These are phyloP conservation scores for Crotalus viridis DNA, from an alignment of 2,113 vertebrate species.

Conservation along the genomic window DNA sequence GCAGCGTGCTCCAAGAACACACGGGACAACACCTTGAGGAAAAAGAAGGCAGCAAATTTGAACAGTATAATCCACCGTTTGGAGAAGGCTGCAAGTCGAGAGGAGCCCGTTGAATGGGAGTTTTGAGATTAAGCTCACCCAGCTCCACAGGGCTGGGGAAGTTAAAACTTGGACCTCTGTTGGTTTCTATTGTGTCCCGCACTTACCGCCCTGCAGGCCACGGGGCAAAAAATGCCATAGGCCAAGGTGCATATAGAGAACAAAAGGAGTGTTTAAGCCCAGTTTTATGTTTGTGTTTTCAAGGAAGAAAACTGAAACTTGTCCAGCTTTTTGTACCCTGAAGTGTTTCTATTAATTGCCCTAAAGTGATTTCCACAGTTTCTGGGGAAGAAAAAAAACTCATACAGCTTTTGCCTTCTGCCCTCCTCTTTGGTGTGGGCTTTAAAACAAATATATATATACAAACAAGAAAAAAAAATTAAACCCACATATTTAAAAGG, in stretches of 20 bases:
- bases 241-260: slow-evolving; percentile 92
- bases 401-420: slow-evolving; percentile 97
- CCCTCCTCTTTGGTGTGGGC: slow-evolving; percentile 82
- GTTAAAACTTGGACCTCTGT: slow-evolving; percentile 75
- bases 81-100: slow-evolving; percentile 94
- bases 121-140: slow-evolving; percentile 83
- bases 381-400: slow-evolving; percentile 81
- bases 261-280: slow-evolving; percentile 80
- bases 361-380: slow-evolving; percentile 94
- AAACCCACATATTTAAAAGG: slow-evolving; percentile 82
- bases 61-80: slow-evolving; percentile 98
- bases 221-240: slow-evolving; percentile 92
- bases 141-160: slow-evolving; percentile 74
- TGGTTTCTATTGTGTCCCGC: slow-evolving; percentile 87
- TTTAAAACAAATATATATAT: slow-evolving; percentile 70
- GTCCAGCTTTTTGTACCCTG: slow-evolving; percentile 87
- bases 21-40: slow-evolving; percentile 93
- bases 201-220: slow-evolving; percentile 96
- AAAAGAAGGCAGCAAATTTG: slow-evolving; percentile 97
- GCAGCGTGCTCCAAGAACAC: slow-evolving; percentile 83
- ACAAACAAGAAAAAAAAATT: slow-evolving; percentile 56
- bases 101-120: slow-evolving; percentile 96
- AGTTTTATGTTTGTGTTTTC: slow-evolving; percentile 81
- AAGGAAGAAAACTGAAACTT: slow-evolving; percentile 82
- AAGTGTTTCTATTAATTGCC: slow-evolving; percentile 85